Percentiles rank a stretch among this genome's conserved stretches.
phyloP scores from a whole-genome alignment of 2,888 invertebrate species.

The Listrodromus nycthemerus region DNA sequence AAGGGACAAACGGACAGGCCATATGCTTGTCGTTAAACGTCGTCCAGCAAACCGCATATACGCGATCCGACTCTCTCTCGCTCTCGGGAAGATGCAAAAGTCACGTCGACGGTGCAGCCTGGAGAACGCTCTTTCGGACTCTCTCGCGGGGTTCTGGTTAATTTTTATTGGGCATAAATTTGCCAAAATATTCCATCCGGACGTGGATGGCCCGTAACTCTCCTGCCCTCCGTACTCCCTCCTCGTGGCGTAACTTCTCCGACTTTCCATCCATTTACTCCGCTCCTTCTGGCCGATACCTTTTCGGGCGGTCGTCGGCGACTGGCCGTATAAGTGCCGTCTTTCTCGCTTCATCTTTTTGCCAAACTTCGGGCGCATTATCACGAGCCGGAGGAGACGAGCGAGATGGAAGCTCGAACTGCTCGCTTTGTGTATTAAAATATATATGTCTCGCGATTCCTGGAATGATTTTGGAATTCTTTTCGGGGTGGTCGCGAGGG shows the following conservation, averaged over 20 bases:
- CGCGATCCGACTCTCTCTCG: slow-evolving; percentile 15
- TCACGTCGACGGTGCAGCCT: neutral
- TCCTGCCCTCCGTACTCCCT: slow-evolving; percentile 66
- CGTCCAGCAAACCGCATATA: slow-evolving; percentile 69
- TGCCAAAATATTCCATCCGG: slow-evolving; percentile 84
- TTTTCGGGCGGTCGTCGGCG: slow-evolving; percentile 32
- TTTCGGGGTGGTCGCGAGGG: neutral
- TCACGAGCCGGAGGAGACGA: neutral
- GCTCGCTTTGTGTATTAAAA: slow-evolving; percentile 73
- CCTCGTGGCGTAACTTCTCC: slow-evolving; percentile 14
- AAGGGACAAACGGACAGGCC: slow-evolving; percentile 66
- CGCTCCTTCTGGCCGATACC: neutral
- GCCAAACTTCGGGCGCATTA: slow-evolving; percentile 3
- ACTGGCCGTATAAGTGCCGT: slow-evolving; percentile 31
- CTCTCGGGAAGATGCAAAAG: slow-evolving; percentile 10
- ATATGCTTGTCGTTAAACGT: slow-evolving; percentile 76
- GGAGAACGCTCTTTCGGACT: slow-evolving; percentile 64
- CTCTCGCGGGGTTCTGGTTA: slow-evolving; percentile 81
- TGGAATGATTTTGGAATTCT: slow-evolving; percentile 73
- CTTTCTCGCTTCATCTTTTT: slow-evolving; percentile 54
- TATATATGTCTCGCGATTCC: slow-evolving; percentile 72
- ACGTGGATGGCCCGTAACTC: slow-evolving; percentile 83
- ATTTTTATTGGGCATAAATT: slow-evolving; percentile 85
- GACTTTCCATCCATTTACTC: slow-evolving; percentile 12
- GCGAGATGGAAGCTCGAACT: slow-evolving; percentile 8